Evolutionary conservation across 1,140 invertebrate genomes (phyloP), one percentile per base, ranked within the genome.

Genomic region (Tetramorium parvispinum): DNA sequence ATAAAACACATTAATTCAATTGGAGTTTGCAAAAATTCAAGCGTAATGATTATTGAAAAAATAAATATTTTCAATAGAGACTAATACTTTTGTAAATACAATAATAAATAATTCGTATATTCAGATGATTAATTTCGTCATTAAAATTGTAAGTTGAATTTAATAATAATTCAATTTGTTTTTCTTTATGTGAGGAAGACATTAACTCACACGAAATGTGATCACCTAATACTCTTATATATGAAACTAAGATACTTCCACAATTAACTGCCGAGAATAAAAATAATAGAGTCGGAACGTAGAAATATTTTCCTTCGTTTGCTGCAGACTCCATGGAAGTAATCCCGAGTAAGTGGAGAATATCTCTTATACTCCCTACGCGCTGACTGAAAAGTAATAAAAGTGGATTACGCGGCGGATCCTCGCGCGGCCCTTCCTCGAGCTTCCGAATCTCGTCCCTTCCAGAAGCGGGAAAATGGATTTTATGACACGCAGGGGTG

Each of bases 371-470:
- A 75, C 37, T 68, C 37, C 32, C 57, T 32, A 32, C 57, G 68
- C 79, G 76, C 63, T 89, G 87, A 91, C 90, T 91, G 90, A 91
- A 91, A 91, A 91, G 87, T 91, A 91, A 91, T 91, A 91, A 91
- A 91, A 91, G 82, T 91, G 89, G 89, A 91, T 91, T 91, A 91
- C 71, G 65, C 78, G 27, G 51, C 57, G 89, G 71, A 88, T 90
- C 86, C 77, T 77, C 82, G 71, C 7, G 71, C 18, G 77, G 63
- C 82, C 88, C 87, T 79, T 83, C 63, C 77, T 66, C 37, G 65
- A 68, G 75, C 68, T 53, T 53, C 66, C 65, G 65, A 87, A 85
- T 91, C 89, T 86, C 70, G 76, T 82, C 89, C 88, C 89, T 83
- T 77, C 46, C 86, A 85, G 82, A 57, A 89, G 78, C 73, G 68